phyloP scores from a whole-genome alignment of 2,888 invertebrate species.

The Gymnosoma rotundatum region DNA sequence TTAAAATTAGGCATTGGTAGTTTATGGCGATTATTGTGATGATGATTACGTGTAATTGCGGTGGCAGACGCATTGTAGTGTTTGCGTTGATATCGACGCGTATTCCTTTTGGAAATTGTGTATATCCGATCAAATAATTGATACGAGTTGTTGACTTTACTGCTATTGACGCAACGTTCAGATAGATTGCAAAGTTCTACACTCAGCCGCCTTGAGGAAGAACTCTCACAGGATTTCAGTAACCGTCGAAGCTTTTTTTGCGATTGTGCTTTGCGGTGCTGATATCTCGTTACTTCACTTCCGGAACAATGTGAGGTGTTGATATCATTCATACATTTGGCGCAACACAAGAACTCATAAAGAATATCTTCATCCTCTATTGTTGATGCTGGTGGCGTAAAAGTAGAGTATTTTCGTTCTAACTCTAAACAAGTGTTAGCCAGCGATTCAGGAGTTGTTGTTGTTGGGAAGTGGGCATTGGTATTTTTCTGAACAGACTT shows the following conservation, averaged over 20 bases:
- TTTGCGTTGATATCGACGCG: slow-evolving; percentile 77
- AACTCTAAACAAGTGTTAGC: slow-evolving; percentile 69
- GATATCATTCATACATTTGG: slow-evolving; percentile 81
- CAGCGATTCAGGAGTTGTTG: slow-evolving; percentile 68
- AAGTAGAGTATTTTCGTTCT: slow-evolving; percentile 80
- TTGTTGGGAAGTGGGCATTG: slow-evolving; percentile 13
- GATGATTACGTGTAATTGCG: slow-evolving; percentile 74
- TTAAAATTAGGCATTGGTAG: slow-evolving; percentile 81
- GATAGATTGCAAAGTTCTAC: slow-evolving; percentile 22
- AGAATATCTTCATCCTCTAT: slow-evolving; percentile 76
- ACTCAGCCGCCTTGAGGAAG: slow-evolving; percentile 45
- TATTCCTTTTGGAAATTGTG: slow-evolving; percentile 80
- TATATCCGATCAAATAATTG: slow-evolving; percentile 78
- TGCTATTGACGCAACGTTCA: slow-evolving; percentile 7
- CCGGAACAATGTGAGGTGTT: slow-evolving; percentile 70
- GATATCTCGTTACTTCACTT: slow-evolving; percentile 8
- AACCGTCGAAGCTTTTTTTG: slow-evolving; percentile 75
- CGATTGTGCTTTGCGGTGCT: slow-evolving; percentile 69
- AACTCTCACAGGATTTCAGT: slow-evolving; percentile 74
- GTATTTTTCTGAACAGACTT: slow-evolving; percentile 57
- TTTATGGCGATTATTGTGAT: slow-evolving; percentile 76
- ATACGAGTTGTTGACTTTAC: slow-evolving; percentile 73
- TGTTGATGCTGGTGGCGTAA: slow-evolving; percentile 70
- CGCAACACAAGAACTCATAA: slow-evolving; percentile 82
- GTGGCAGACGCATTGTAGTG: slow-evolving; percentile 75